These are phyloP conservation scores for Neoaliturus tenellus DNA, from an alignment of 2,888 invertebrate genomes.

Conservation along the genomic window DNA sequence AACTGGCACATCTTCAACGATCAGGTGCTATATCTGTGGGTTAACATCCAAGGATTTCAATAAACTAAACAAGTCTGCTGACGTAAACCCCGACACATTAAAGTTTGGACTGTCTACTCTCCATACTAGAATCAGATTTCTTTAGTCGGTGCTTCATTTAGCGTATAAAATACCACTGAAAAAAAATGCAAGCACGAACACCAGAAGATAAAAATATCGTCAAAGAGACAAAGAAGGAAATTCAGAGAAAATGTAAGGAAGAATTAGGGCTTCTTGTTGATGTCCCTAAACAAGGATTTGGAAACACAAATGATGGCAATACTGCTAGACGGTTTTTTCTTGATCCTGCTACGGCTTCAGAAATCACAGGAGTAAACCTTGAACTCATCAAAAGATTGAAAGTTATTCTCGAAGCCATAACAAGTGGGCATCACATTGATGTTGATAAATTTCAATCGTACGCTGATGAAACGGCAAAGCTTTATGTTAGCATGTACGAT, in stretches of 20 bases:
- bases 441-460: background rate
- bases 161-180: constrained; percentile 36
- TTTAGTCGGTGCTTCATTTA: constrained; percentile 56
- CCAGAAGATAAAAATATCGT: constrained; percentile 39
- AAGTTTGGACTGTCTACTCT: constrained; percentile 55
- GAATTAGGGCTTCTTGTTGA: constrained; percentile 52
- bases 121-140: constrained; percentile 52
- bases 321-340: constrained; percentile 35
- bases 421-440: constrained; percentile 61
- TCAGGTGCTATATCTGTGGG: constrained; percentile 31
- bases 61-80: background rate
- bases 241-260: constrained; percentile 34
- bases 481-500: background rate
- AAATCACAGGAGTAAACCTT: background rate
- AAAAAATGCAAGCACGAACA: constrained; percentile 36
- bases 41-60: constrained; percentile 33
- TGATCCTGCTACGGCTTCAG: background rate
- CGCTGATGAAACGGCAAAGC: background rate
- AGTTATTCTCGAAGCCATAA: constrained; percentile 68
- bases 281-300: constrained; percentile 45
- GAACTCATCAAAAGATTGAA: constrained; percentile 54
- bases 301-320: constrained; percentile 58
- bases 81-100: constrained; percentile 1
- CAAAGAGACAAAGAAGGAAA: constrained; percentile 4
- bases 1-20: constrained; percentile 28